Evolutionary conservation across 2,888 invertebrate genomes (phyloP).

Genomic region (Apodemia mormo): DNA sequence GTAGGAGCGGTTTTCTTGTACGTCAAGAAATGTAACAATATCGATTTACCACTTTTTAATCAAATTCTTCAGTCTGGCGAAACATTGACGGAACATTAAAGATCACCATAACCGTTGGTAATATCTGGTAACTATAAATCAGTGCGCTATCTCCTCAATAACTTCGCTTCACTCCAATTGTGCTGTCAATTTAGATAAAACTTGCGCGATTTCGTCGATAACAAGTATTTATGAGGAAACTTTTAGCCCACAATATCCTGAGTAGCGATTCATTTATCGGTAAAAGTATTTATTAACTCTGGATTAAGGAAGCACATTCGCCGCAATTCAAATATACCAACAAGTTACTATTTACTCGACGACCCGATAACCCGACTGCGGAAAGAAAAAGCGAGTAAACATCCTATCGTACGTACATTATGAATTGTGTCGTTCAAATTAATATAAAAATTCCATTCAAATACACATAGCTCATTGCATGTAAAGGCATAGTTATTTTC

Average conservation of each 20-base stretch:
- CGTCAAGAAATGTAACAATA: too few species aligned
- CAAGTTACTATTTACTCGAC: too few species aligned
- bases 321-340: not conserved
- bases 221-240: slow-evolving; percentile 3
- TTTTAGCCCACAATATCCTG: not conserved
- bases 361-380: too few species aligned
- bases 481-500: too few species aligned
- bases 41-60: too few species aligned
- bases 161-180: slow-evolving; percentile 4
- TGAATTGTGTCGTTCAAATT: too few species aligned
- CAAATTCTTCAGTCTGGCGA: not conserved
- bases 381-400: too few species aligned
- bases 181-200: slow-evolving; percentile 5
- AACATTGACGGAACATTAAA: not conserved
- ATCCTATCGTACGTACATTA: too few species aligned
- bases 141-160: not conserved
- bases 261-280: not conserved
- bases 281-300: not conserved
- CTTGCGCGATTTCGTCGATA: not conserved
- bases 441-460: too few species aligned
- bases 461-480: too few species aligned
- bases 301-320: not conserved
- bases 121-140: not conserved
- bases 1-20: too few species aligned
- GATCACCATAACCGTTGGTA: not conserved